These are phyloP conservation scores for Catharus ustulatus DNA, from an alignment of 2,797 vertebrate genomes.

Conservation along the genomic window DNA sequence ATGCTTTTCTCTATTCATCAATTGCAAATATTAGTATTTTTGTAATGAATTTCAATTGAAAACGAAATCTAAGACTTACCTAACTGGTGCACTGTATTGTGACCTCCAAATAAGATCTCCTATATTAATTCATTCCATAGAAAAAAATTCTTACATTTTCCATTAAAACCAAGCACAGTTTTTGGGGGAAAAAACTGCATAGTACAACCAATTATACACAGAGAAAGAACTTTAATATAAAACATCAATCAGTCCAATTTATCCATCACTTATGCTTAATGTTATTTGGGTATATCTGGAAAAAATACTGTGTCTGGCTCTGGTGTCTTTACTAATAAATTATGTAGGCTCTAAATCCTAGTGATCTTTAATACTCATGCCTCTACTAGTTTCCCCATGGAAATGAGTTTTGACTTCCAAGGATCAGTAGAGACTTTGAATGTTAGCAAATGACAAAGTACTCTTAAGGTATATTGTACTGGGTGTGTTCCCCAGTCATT, in stretches of 20 bases:
- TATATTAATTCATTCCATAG: not conserved
- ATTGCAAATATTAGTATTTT: not conserved
- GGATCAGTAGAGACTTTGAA: not conserved
- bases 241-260: not conserved
- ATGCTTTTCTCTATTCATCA: not conserved
- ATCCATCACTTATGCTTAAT: not conserved
- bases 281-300: not conserved
- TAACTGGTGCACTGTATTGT: not conserved
- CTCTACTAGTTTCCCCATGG: not conserved
- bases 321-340: not conserved
- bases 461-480: not conserved
- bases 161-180: not conserved
- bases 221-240: not conserved
- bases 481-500: not conserved
- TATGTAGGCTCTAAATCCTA: not conserved
- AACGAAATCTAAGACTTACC: not conserved
- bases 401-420: not conserved
- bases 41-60: not conserved
- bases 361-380: not conserved
- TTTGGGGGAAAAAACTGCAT: not conserved
- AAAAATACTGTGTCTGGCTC: not conserved
- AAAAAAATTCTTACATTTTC: not conserved
- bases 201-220: not conserved
- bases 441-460: not conserved
- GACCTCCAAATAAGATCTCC: not conserved